Conservation (phyloP, 2,113 vertebrate species). For the Paralichthys olivaceus region DNA sequence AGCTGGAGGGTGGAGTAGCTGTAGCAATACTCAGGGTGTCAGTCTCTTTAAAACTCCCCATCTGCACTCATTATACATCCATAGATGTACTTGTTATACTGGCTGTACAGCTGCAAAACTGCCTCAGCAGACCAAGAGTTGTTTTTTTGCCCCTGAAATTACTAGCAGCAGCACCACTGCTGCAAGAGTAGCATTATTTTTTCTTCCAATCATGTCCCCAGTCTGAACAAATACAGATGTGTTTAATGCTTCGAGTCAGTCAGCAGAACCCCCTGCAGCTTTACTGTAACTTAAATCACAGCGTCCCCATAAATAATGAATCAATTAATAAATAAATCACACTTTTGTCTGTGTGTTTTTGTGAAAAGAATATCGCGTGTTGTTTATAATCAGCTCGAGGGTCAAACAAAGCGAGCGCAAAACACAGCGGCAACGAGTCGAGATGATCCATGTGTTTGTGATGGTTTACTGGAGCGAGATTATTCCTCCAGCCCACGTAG, state of each 20-base stretch:
- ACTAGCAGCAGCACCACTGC: slow-evolving; percentile 10
- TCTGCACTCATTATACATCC: slow-evolving; percentile 70
- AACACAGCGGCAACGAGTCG: slow-evolving; percentile 2
- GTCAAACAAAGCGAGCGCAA: slow-evolving; percentile 47
- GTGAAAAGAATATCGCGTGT: slow-evolving; percentile 17
- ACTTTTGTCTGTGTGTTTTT: slow-evolving; percentile 22
- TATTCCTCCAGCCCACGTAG: slow-evolving; percentile 29
- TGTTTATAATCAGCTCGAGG: slow-evolving; percentile 45
- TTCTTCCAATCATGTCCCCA: slow-evolving; percentile 11
- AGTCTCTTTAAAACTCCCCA: slow-evolving; percentile 66
- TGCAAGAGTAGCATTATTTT: not conserved
- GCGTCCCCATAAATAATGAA: slow-evolving; percentile 42
- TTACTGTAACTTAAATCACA: not conserved
- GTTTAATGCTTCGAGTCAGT: slow-evolving; percentile 15
- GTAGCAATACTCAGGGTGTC: slow-evolving; percentile 59
- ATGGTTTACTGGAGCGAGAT: slow-evolving; percentile 32
- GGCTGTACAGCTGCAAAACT: slow-evolving; percentile 50
- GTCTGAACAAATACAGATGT: slow-evolving; percentile 16
- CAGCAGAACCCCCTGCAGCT: not conserved
- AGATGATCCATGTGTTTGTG: slow-evolving; percentile 16
- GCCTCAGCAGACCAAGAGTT: slow-evolving; percentile 36
- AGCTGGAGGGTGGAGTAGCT: slow-evolving; percentile 72
- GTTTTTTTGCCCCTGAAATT: slow-evolving; percentile 32
- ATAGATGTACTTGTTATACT: slow-evolving; percentile 44
- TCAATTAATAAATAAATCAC: slow-evolving; percentile 35